These are phyloP conservation scores for Chaetodon trifascialis DNA, from an alignment of 2,113 vertebrate species.

Conservation along the genomic window DNA sequence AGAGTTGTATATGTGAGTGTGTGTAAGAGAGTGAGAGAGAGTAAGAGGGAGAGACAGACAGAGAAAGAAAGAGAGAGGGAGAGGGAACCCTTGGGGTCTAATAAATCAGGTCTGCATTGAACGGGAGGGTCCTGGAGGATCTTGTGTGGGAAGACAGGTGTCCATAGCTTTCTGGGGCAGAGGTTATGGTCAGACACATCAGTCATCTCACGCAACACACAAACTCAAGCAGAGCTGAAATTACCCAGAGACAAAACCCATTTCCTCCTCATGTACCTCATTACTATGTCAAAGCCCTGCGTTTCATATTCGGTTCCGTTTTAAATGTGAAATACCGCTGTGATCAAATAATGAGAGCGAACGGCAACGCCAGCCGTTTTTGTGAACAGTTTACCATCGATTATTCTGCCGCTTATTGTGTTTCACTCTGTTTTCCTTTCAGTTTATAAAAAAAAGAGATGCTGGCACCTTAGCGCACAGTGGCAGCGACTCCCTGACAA, in stretches of 20 bases:
- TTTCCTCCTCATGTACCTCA: slow-evolving; percentile 64
- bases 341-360: slow-evolving; percentile 65
- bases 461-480: slow-evolving; percentile 52
- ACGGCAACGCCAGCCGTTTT: slow-evolving; percentile 31
- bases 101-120: slow-evolving; percentile 78
- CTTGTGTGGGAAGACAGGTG: slow-evolving; percentile 78
- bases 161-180: slow-evolving; percentile 71
- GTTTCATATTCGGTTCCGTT: slow-evolving; percentile 61
- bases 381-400: slow-evolving; percentile 72
- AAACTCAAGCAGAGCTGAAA: slow-evolving; percentile 41
- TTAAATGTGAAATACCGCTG: slow-evolving; percentile 62
- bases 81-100: slow-evolving; percentile 70
- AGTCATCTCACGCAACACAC: slow-evolving; percentile 53
- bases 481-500: slow-evolving; percentile 22
- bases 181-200: slow-evolving; percentile 73
- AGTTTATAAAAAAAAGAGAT: slow-evolving; percentile 46
- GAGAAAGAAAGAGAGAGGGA: slow-evolving; percentile 34
- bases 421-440: slow-evolving; percentile 61
- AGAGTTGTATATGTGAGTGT: slow-evolving; percentile 52
- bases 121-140: slow-evolving; percentile 63
- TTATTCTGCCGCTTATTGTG: slow-evolving; percentile 63
- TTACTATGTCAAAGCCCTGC: slow-evolving; percentile 53
- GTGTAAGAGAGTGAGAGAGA: slow-evolving; percentile 15
- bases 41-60: slow-evolving; percentile 33
- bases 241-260: slow-evolving; percentile 57